Evolutionary conservation across 2,797 vertebrate genomes (phyloP), one percentile per base, ranked within the genome.

Genomic region (Schizopygopsis malacanthus): DNA sequence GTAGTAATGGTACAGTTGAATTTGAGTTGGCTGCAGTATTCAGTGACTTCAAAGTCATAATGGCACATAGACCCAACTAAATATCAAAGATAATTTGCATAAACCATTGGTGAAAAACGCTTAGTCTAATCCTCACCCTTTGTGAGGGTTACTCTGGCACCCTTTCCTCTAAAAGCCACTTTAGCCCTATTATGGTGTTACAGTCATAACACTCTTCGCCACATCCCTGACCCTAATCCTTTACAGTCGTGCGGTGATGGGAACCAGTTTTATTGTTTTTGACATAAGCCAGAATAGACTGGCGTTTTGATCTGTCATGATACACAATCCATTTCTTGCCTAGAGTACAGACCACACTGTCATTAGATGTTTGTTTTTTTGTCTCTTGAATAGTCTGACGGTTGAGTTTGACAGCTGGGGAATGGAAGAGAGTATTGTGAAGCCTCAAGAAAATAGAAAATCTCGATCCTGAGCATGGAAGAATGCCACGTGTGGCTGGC

Each of bases 321-420:
- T 85, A 63, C 54, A 50, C 65, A 61, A 79, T 59, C 54, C 67
- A 71, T 80, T 61, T 61, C 54, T 72, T 50, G 67, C 54, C 67
- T 59, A 33, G 47, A 69, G 50, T 43, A 59, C 43, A 79, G 43
- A 85, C 84, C 54, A 63, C 50, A 63, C 50, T 84, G 82, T 56
- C 41, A n/a, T 45, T 65, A n/a, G 15, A 16, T 50, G 25, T 33
- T 4, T 50, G 67, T 41, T 81, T 22, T 70, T 16, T 9, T 3
- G 2, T 59, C 41, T 83, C 18, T 73, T 63, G 77, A 56, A 72
- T 70, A 80, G 52, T 39, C 39, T 80, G 78, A 73, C 4, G 2
- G 75, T 80, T 79, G 54, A 50, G 69, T 79, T 85, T 85, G 84
- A 85, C 84, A 85, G 84, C 77, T 80, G 84, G 50, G 56, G 43